A percentile compares a stretch with the other conserved stretches of the same genome.
phyloP scores from a whole-genome alignment of 2,797 vertebrate species.

The Molossus alvarezi region DNA sequence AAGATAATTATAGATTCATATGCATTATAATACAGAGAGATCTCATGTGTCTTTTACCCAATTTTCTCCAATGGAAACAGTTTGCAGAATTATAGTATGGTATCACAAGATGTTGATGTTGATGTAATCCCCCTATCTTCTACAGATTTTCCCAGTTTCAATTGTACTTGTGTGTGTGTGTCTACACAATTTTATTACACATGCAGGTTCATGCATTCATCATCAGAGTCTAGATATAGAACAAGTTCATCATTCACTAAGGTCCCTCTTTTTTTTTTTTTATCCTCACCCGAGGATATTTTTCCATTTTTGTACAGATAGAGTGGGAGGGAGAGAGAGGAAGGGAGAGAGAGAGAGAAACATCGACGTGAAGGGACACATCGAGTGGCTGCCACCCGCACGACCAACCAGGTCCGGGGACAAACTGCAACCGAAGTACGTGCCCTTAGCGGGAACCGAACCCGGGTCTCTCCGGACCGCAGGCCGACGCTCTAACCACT shows the following conservation, averaged over 20 bases:
- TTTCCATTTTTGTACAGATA: too few species aligned
- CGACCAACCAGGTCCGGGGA: too few species aligned
- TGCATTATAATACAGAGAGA: not conserved
- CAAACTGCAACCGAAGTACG: too few species aligned
- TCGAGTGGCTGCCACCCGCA: too few species aligned
- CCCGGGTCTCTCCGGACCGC: too few species aligned
- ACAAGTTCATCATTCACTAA: not conserved
- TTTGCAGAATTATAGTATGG: not conserved
- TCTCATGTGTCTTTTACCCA: accelerated
- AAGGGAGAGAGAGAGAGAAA: too few species aligned
- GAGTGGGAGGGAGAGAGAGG: too few species aligned
- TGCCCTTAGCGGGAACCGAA: too few species aligned
- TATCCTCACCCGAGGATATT: too few species aligned
- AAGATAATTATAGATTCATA: not conserved
- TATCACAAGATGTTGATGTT: not conserved
- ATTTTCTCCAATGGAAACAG: not conserved
- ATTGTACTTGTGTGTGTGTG: not conserved
- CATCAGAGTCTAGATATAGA: not conserved
- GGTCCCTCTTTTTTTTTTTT: not conserved
- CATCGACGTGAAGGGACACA: too few species aligned
- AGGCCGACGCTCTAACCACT: too few species aligned
- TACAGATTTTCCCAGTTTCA: not conserved
- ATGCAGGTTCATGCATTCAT: not conserved
- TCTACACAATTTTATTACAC: not conserved
- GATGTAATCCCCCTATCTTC: not conserved